Conservation (phyloP, 2,113 vertebrate species). For the Thalassarche chlororhynchos region DNA sequence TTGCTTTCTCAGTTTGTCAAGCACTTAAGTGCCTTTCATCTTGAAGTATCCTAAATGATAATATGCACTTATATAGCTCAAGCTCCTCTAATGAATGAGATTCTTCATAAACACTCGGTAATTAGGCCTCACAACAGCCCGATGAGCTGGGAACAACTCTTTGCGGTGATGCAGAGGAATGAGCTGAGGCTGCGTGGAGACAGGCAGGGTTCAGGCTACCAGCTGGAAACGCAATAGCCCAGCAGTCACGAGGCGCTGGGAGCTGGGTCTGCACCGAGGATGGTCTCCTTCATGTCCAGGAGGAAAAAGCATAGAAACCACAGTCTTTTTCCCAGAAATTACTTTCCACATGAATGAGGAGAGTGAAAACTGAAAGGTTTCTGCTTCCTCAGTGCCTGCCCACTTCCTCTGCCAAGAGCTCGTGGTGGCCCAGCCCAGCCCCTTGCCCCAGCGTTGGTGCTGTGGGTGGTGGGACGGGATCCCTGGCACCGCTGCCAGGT, state of each 20-base stretch:
- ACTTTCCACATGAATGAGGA: background rate
- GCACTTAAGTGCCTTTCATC: slow-evolving; percentile 66
- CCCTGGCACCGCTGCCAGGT: background rate
- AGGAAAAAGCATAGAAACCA: background rate
- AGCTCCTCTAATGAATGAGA: slow-evolving; percentile 48
- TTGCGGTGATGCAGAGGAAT: background rate
- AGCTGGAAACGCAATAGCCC: background rate
- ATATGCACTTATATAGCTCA: slow-evolving; percentile 55
- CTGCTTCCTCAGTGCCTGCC: background rate
- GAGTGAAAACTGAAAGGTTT: background rate
- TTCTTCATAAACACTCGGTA: slow-evolving; percentile 52
- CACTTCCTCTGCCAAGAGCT: background rate
- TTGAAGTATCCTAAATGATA: slow-evolving; percentile 60
- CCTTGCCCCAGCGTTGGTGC: background rate
- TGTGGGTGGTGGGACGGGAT: background rate
- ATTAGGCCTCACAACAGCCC: slow-evolving; percentile 23
- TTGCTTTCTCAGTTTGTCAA: slow-evolving; percentile 58
- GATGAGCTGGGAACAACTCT: background rate
- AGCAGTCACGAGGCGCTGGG: fast-evolving
- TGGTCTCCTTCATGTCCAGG: background rate
- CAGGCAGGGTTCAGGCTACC: background rate
- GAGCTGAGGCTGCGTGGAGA: background rate
- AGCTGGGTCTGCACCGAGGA: background rate
- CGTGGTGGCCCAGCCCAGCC: background rate
- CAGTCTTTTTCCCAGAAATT: background rate